phyloP scores from a whole-genome alignment of 1,140 invertebrate species.

The Heliconius eleuchia region DNA sequence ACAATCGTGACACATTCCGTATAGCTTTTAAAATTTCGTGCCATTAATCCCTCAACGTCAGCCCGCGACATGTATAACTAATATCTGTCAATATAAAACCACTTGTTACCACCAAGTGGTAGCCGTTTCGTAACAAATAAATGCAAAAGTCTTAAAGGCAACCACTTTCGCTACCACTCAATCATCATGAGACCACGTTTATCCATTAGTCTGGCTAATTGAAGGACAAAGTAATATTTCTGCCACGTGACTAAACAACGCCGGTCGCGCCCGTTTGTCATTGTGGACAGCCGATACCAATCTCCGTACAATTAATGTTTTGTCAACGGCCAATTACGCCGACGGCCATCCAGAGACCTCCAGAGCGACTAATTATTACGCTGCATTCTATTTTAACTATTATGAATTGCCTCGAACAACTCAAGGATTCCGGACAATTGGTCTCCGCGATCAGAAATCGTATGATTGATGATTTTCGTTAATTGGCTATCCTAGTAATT shows the following conservation, averaged over 20 bases:
- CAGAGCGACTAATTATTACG: slow-evolving; percentile 27
- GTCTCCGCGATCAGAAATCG: slow-evolving; percentile 27
- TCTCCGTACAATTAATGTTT: slow-evolving; percentile 52
- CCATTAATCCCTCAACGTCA: slow-evolving; percentile 26
- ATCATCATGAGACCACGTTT: slow-evolving; percentile 39
- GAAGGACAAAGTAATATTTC: slow-evolving; percentile 41
- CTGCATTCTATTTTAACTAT: slow-evolving; percentile 33
- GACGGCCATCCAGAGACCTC: slow-evolving; percentile 37
- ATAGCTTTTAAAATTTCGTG: slow-evolving; percentile 21
- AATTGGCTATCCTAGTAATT: slow-evolving; percentile 47
- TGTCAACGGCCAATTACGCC: slow-evolving; percentile 51
- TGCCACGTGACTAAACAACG: slow-evolving; percentile 27
- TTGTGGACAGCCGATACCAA: slow-evolving; percentile 44
- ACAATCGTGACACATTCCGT: slow-evolving; percentile 13
- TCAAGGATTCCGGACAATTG: slow-evolving; percentile 28
- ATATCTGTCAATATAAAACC: slow-evolving; percentile 15
- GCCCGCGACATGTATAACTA: slow-evolving; percentile 3
- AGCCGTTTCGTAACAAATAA: slow-evolving; percentile 37
- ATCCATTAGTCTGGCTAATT: slow-evolving; percentile 41
- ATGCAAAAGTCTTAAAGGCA: slow-evolving; percentile 19
- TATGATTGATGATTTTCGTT: slow-evolving; percentile 54
- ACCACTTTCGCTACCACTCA: slow-evolving; percentile 42
- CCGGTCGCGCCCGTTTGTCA: slow-evolving; percentile 38
- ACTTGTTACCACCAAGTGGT: slow-evolving; percentile 9
- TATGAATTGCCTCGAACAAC: slow-evolving; percentile 28